Base-by-base conservation (phyloP, 1,140 invertebrate species). In the Magallana angulata region DNA sequence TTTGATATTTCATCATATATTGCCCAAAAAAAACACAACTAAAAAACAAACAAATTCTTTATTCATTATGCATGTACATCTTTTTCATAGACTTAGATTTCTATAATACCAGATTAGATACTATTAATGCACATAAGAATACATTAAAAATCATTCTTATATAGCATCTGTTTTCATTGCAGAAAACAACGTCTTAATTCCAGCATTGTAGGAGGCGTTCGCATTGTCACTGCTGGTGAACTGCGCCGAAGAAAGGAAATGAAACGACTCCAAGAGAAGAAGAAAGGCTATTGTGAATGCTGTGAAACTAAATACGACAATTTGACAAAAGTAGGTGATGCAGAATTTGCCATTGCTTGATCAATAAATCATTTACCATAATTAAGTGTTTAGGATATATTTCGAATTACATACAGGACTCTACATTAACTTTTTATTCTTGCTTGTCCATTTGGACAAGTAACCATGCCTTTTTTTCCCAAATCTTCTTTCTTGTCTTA, bases 281-380 rank as follows among this genome's bases (percentile, higher is more conserved):
- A 91, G 68, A 89, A 89, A 30, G 93, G 93, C 16, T 94, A 92
- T 76, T 94, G 93, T 91, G 93, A 94, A 92, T 92, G 91, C 87
- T 94, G 93, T 90, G 59, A 89, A 57, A 68, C 90, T 7, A 93
- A 92, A 90, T 94, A 93, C 85, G 89, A 94, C 14, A 86, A 93
- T 83, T 82, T 93, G 16, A 89, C 92, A 64, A 89, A 93, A 90
- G 93, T 93, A 90, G 84, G 59, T 85, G 30, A 14, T 71, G 57
- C 14, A 56, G 57, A 82, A 59, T 68, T 30, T 86, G 5, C 5
- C 36, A 48, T 48, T 48, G 36, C 36, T 48, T 48, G 5, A 48
- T 48, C 36, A 48, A 1, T 48, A 48, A 48, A 48, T 2, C 36
- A 48, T 48, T 48, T 48, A 48, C 36, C 3, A 4, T 48, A 48